Evolutionary conservation across 2,888 invertebrate species (phyloP).

Genomic region (Punctoribates punctum): DNA sequence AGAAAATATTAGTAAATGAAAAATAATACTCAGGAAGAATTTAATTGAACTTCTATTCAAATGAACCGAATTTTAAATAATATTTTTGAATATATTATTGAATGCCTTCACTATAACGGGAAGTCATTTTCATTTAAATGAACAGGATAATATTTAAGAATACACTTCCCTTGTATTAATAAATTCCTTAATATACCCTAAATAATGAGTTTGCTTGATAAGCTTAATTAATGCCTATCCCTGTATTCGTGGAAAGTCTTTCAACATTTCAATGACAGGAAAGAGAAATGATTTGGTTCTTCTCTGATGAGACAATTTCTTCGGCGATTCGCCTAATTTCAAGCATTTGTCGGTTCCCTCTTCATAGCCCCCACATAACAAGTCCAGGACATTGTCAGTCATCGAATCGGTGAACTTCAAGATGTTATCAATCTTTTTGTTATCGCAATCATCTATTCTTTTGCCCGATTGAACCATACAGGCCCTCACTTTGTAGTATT

Average conservation of each 20-base stretch:
- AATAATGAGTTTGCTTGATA: too few relatives aligned
- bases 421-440: background rate
- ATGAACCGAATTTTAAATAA: too few relatives aligned
- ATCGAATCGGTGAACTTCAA: background rate
- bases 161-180: too few relatives aligned
- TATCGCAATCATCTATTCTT: background rate
- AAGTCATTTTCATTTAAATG: too few relatives aligned
- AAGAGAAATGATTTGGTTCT: background rate
- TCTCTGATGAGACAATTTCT: background rate
- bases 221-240: background rate
- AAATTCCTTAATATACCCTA: too few relatives aligned
- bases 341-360: slow-evolving; percentile 19
- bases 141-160: too few relatives aligned
- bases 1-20: too few relatives aligned
- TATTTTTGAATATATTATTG: too few relatives aligned
- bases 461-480: slow-evolving; percentile 13
- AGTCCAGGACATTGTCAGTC: slow-evolving; percentile 16
- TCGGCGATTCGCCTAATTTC: background rate
- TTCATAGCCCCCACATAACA: slow-evolving; percentile 28
- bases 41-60: too few relatives aligned
- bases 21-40: too few relatives aligned
- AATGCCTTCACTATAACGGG: too few relatives aligned
- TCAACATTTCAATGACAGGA: slow-evolving; percentile 11
- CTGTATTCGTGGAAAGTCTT: background rate
- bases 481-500: slow-evolving; percentile 1